phyloP scores from a whole-genome alignment of 2,113 vertebrate genomes.

The cat (Felis catus) region F.catus_Fca126_mat1.0 CM031419.1:213284501-213285000 shows the following conservation, averaged over 20 bases:
- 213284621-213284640: neutral
- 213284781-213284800: neutral
- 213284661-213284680: neutral
- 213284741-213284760: too few species aligned
- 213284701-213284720: too few species aligned
- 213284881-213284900: neutral
- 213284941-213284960: neutral
- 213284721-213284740: too few species aligned
- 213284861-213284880: neutral
- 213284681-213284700: neutral
- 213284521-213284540: neutral
- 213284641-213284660: accelerated
- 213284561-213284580: neutral
- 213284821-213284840: neutral
- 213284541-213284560: neutral
- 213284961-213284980: neutral
- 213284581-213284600: neutral
- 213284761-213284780: neutral
- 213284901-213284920: neutral
- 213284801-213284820: neutral
- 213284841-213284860: accelerated
- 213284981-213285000: neutral
- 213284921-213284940: neutral
- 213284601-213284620: neutral
- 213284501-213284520: neutral